These are phyloP conservation scores for Chauna torquata DNA, from an alignment of 2,113 vertebrate genomes.

Conservation along the genomic window DNA sequence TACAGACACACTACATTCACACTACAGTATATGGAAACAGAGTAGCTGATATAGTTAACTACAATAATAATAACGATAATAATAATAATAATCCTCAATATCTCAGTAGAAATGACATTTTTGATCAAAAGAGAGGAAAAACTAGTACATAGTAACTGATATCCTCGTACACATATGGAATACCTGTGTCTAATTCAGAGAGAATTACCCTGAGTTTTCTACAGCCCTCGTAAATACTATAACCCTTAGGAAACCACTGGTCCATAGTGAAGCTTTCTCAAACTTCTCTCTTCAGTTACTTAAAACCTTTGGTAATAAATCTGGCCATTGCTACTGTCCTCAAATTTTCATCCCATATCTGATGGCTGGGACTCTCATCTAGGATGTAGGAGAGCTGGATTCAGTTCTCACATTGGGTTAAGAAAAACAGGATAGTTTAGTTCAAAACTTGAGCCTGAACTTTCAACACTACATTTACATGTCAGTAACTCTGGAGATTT, in stretches of 20 bases:
- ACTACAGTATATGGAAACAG: background rate
- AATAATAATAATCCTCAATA: background rate
- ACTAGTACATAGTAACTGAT: background rate
- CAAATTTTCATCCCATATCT: background rate
- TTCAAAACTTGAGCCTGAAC: background rate
- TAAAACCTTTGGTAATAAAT: background rate
- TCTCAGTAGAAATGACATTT: background rate
- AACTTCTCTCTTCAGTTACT: background rate
- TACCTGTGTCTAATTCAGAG: background rate
- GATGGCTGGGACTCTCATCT: background rate
- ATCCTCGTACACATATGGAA: accelerated
- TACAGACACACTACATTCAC: background rate
- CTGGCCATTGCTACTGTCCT: background rate
- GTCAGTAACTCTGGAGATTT: background rate
- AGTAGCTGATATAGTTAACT: background rate
- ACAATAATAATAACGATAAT: background rate
- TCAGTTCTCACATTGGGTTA: background rate
- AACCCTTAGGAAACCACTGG: background rate
- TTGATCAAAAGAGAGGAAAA: background rate
- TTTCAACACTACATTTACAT: background rate
- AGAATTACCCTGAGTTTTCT: background rate
- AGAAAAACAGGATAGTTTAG: background rate
- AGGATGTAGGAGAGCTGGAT: background rate
- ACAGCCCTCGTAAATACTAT: background rate
- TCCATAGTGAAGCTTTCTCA: background rate